Evolutionary conservation across 2,888 invertebrate genomes (phyloP), one percentile per base, ranked within the genome.

Genomic region (Zootermopsis nevadensis): DNA sequence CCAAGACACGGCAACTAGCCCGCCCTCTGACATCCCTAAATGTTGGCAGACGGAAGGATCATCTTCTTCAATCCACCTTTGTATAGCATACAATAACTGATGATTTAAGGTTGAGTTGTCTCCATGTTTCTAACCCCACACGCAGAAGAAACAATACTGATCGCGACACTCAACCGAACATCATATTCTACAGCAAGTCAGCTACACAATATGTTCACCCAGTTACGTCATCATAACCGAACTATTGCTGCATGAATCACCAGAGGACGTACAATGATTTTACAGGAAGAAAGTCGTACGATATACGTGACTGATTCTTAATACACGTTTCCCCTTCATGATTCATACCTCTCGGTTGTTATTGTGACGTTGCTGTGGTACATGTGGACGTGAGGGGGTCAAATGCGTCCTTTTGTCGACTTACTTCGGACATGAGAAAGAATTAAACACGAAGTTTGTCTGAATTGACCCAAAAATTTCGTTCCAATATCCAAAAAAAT

Each of bases 31-130:
- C 30, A 27, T 30, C 69, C 69, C 8, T 33, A 15, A 69, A 15
- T 69, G 69, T 69, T 33, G 33, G 24, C 10, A 27, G n/a, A 27
- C 60, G 60, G n/a, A 60, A 60, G 60, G 27, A 60, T 69, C 33
- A 33, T 69, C 66, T 66, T 66, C 69, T 69, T 69, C 69, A 69
- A 69, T 33, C 69, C 19, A 69, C 69, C 33, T 69, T 69, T 69
- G 33, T 69, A 22, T 22, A 60, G 7, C n/a, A 60, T 27, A 60
- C n/a, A 60, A 60, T 60, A 60, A 60, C 60, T 27, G 60, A 60
- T 60, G 60, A 60, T 60, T 60, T 60, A n/a, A 60, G 60, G 60
- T 60, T 60, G n/a, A 27, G 60, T 60, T 60, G n/a, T 60, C 60
- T 6, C 60, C 27, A n/a, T 60, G 60, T 2, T n/a, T 27, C n/a